Evolutionary conservation across 2,888 invertebrate genomes (phyloP).

Genomic region (Taphrorychus bicolor): DNA sequence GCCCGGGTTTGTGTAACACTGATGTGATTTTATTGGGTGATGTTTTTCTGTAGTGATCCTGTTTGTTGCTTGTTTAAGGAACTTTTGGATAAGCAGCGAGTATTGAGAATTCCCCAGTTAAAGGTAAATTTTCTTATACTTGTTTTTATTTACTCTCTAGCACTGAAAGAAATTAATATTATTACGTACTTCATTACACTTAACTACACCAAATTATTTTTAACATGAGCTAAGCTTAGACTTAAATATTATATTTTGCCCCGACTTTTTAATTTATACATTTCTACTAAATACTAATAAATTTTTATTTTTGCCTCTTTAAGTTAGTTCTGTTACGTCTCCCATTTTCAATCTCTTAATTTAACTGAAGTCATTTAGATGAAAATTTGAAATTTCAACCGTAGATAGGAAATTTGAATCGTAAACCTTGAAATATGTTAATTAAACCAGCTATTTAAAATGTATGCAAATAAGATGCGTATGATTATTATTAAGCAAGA

Average conservation of each 20-base stretch:
- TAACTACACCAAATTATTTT: too few species aligned
- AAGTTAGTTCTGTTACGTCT: too few species aligned
- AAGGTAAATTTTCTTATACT: too few species aligned
- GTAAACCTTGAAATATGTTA: conserved; percentile 31
- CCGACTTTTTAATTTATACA: too few species aligned
- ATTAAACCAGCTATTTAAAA: conserved; percentile 33
- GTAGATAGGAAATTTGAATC: conserved; percentile 27
- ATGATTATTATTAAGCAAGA: conserved; percentile 29
- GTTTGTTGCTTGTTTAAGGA: background rate
- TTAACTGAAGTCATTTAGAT: conserved; percentile 20
- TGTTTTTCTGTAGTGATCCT: background rate
- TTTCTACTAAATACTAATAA: too few species aligned
- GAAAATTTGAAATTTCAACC: conserved; percentile 25
- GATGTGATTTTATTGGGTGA: conserved; percentile 26
- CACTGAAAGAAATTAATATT: background rate
- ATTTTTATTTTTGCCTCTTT: too few species aligned
- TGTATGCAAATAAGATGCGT: conserved; percentile 32
- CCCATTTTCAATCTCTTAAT: too few species aligned
- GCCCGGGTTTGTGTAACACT: background rate
- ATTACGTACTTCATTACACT: background rate
- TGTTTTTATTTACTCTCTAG: too few species aligned
- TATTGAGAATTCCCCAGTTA: background rate
- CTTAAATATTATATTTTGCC: too few species aligned
- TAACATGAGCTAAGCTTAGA: too few species aligned
- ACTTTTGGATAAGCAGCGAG: background rate